Conservation (phyloP, 2,888 invertebrate species). For the Pammene fasciana region DNA sequence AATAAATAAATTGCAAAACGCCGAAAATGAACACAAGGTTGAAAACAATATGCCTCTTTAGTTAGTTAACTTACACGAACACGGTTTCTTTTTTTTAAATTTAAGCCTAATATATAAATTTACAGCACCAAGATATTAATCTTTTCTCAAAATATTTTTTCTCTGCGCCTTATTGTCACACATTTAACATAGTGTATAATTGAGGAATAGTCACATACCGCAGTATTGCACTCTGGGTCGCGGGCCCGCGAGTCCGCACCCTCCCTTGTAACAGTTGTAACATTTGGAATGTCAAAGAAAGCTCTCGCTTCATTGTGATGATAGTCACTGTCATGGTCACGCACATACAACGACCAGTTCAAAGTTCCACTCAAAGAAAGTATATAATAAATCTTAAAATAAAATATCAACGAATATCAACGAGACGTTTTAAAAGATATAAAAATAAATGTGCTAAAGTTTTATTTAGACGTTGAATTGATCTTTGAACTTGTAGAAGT, state of each 20-base stretch:
- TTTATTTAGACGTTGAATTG: constrained; percentile 76
- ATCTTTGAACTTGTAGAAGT: constrained; percentile 84
- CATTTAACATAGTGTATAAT: constrained; percentile 80
- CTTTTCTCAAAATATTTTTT: constrained; percentile 81
- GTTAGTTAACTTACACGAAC: constrained; percentile 76
- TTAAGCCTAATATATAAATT: constrained; percentile 84
- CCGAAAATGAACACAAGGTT: constrained; percentile 81
- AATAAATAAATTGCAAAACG: constrained; percentile 78
- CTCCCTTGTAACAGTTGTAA: constrained; percentile 46
- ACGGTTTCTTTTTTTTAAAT: constrained; percentile 72
- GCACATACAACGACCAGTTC: constrained; percentile 62
- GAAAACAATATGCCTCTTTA: constrained; percentile 81
- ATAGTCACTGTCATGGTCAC: constrained; percentile 52
- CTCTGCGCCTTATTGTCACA: constrained; percentile 83
- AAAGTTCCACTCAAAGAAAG: constrained; percentile 59
- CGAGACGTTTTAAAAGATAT: constrained; percentile 45
- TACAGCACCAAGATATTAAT: constrained; percentile 83
- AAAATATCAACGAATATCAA: constrained; percentile 45
- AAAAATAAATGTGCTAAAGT: constrained; percentile 58
- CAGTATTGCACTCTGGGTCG: constrained; percentile 74
- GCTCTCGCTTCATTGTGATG: constrained; percentile 50
- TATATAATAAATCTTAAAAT: constrained; percentile 55
- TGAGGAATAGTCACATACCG: constrained; percentile 76
- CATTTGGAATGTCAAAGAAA: constrained; percentile 67
- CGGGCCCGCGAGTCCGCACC: constrained; percentile 49